phyloP scores from a whole-genome alignment of 2,888 invertebrate genomes.

The Phaonia tiefii region DNA sequence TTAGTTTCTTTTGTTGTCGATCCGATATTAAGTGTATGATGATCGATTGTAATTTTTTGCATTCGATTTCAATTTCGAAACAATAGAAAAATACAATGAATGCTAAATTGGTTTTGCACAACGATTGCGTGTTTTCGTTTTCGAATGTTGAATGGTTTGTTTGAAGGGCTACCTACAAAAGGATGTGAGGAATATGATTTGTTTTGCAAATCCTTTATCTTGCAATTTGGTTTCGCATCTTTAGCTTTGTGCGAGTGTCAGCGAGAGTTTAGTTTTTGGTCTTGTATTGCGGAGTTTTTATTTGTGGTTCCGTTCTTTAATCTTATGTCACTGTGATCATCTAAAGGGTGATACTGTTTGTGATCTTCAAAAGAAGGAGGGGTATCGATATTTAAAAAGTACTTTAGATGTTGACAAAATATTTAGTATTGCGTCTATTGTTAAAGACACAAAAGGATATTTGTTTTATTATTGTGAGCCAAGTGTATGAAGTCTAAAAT shows the following conservation, averaged over 20 bases:
- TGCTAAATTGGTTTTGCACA: conserved; percentile 1
- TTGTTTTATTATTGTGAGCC: too few species aligned
- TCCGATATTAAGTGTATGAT: conserved; percentile 8
- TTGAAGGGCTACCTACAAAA: neutral
- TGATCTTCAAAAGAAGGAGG: too few species aligned
- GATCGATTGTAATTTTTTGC: neutral
- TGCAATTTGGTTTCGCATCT: neutral
- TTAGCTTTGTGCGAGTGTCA: too few species aligned
- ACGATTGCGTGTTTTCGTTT: neutral
- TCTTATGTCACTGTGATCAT: too few species aligned
- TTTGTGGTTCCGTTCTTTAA: conserved; percentile 1
- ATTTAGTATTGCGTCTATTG: too few species aligned
- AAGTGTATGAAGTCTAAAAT: too few species aligned
- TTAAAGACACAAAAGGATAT: too few species aligned
- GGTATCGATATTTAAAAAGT: too few species aligned
- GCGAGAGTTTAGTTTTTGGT: too few species aligned
- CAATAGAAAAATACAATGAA: too few species aligned
- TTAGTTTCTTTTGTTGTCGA: neutral
- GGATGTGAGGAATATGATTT: neutral
- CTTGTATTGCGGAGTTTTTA: neutral
- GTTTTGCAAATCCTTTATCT: neutral
- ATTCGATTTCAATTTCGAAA: neutral
- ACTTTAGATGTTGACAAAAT: too few species aligned
- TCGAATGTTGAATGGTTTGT: neutral
- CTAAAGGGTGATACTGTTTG: conserved; percentile 29